Evolutionary conservation across 2,797 vertebrate genomes (phyloP), one percentile per base, ranked within the genome.

Genomic region (Hemitrygon akajei): DNA sequence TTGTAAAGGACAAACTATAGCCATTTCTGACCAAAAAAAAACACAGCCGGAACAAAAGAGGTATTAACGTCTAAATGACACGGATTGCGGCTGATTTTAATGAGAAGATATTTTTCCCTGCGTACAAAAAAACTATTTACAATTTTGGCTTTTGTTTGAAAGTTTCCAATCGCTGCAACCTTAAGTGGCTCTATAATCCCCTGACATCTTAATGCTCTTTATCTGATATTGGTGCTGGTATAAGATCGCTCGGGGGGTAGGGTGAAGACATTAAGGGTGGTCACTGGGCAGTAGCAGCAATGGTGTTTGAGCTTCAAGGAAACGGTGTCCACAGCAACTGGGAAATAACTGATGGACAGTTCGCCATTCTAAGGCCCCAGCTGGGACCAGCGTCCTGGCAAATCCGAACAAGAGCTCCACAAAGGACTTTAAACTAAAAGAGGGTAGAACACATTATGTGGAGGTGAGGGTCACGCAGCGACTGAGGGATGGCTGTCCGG

Each of bases 101-200:
- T 93, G 91, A 93, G 91, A 93, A n/a, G 69, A 47, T 34, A 25
- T 93, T 76, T 93, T 27, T 93, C 56, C 20, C 22, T 22, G 22
- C 77, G 27, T 30, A n/a, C 82, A 86, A 86, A 86, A 86, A 86
- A 69, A 89, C 86, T 89, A 89, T 89, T 89, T 89, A 60, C n/a
- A 89, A 89, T 89, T 69, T 69, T 89, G 34, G 27, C 66, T 89
- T 69, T 66, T 69, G 60, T 89, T 66, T 89, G 5, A 34, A 66
- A n/a, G 82, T 86, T 60, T 63, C 58, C 58, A 66, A 69, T 89
- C 7, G 60, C 86, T 22, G n/a, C 66, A 89, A 89, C 86, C 86
- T 69, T 22, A 69, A 69, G 86, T 89, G 86, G 86, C 86, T 89
- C 86, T 22, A 89, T 89, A 69, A 89, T 89, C 86, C 86, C n/a